phyloP scores from a whole-genome alignment of 2,888 invertebrate genomes.

The Penaeus monodon region DNA sequence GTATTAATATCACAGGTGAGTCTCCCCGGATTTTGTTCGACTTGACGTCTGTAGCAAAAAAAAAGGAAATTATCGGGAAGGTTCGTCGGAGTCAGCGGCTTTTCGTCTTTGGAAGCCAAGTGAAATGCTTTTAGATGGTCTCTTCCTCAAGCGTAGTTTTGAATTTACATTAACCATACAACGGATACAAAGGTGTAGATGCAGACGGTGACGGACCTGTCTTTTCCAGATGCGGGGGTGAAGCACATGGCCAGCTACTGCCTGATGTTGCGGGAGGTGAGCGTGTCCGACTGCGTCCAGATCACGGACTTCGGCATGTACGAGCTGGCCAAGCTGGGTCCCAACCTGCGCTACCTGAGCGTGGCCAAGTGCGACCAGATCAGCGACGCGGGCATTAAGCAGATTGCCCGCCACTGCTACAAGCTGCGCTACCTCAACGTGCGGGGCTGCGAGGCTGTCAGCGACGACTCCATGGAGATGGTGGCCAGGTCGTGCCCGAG shows the following conservation, averaged over 20 bases:
- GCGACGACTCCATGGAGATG: constrained; percentile 91
- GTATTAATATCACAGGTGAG: constrained; percentile 86
- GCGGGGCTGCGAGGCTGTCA: constrained; percentile 91
- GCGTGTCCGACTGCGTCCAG: constrained; percentile 89
- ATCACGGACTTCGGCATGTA: constrained; percentile 92
- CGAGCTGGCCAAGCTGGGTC: constrained; percentile 87
- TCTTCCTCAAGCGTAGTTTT: not conserved
- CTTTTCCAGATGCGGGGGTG: constrained; percentile 84
- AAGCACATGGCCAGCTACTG: constrained; percentile 92
- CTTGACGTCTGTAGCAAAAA: not conserved
- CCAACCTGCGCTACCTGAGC: constrained; percentile 89
- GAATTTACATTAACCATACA: not conserved
- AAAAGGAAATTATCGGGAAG: not conserved
- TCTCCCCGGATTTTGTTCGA: not conserved
- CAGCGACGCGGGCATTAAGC: constrained; percentile 86
- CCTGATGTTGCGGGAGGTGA: constrained; percentile 84
- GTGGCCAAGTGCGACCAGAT: constrained; percentile 93
- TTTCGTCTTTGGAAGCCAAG: too few relatives aligned
- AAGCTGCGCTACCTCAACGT: constrained; percentile 86
- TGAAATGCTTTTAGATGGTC: too few relatives aligned
- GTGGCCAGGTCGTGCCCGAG: constrained; percentile 88
- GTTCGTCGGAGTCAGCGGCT: too few relatives aligned
- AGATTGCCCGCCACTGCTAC: constrained; percentile 88
- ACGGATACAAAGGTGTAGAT: too few relatives aligned
- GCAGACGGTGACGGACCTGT: too few relatives aligned